Evolutionary conservation across 2,113 vertebrate species (phyloP), one percentile per base, ranked within the genome.

Genomic region (Periophthalmus modestus): DNA sequence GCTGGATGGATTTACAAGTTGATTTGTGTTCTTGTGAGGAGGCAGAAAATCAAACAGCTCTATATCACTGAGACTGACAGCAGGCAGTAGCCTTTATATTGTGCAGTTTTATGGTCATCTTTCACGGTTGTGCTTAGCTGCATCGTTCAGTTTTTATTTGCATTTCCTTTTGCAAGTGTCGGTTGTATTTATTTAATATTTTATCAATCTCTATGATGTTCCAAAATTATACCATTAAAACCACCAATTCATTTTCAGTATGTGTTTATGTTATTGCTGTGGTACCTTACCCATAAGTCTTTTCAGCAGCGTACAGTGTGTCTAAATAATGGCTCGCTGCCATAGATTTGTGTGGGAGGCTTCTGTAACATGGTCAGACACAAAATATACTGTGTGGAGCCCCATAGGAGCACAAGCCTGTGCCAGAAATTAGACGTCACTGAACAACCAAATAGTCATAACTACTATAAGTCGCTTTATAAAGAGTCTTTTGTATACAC

Each of bases 271-370:
- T 46, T 47, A 66, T 66, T 66, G 34, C 21, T 68, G 14, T 39
- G 18, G 23, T 65, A 36, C 5, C 74, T 71, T 74, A 50, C 57
- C 47, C 69, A 75, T 33, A 16, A 73, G 68, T 62, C 57, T 66
- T 54, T 68, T 63, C 18, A 23, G 62, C 43, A 54, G 58, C 61
- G 68, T 78, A 66, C 73, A 77, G 66, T 34, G 43, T 61, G 57
- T 54, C 65, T 18, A 50, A 52, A 73, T 67, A 6, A 33, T 69
- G 71, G 72, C 82, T 75, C 58, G 50, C 36, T 69, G 80, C 58
- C 69, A 75, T 24, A 73, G 76, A 69, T 80, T 24, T 83, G 79
- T 71, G 80, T 83, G 76, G 80, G 69, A 36, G 66, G 72, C 0
- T 18, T 69, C 50, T 67, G 65, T 61, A 80, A 72, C 63, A 78